phyloP scores from a whole-genome alignment of 1,140 invertebrate species.

The Pseudomyrmex cubaensis region DNA sequence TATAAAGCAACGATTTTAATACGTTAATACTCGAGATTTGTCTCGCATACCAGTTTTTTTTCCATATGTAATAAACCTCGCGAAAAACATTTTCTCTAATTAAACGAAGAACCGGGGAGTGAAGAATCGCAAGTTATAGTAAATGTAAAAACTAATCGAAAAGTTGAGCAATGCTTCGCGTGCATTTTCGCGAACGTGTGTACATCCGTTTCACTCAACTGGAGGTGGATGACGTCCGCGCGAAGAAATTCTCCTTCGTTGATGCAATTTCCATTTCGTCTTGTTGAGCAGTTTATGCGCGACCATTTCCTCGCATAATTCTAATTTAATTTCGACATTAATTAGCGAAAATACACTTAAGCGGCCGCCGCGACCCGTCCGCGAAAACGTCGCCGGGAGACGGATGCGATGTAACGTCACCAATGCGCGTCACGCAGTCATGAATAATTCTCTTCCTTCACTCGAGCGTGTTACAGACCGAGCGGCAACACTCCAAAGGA shows the following conservation, averaged over 20 bases:
- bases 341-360: constrained; percentile 69
- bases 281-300: constrained; percentile 67
- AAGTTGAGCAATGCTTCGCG: not conserved
- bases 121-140: too few species aligned
- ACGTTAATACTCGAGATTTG: too few species aligned
- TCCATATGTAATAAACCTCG: too few species aligned
- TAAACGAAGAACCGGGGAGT: too few species aligned
- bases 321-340: constrained; percentile 70
- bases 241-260: constrained; percentile 56
- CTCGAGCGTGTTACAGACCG: not conserved
- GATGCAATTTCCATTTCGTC: constrained; percentile 66
- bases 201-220: too few species aligned
- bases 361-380: constrained; percentile 51
- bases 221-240: not conserved
- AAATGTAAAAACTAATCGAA: too few species aligned
- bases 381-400: constrained; percentile 25
- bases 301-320: constrained; percentile 31
- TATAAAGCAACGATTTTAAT: not conserved
- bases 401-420: constrained; percentile 34
- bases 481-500: not conserved
- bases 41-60: too few species aligned
- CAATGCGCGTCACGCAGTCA: constrained; percentile 9
- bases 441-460: constrained; percentile 27
- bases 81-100: too few species aligned
- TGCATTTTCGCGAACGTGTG: not conserved